Base-by-base conservation (phyloP, 2,113 vertebrate genomes). In the Scatophagus argus region DNA sequence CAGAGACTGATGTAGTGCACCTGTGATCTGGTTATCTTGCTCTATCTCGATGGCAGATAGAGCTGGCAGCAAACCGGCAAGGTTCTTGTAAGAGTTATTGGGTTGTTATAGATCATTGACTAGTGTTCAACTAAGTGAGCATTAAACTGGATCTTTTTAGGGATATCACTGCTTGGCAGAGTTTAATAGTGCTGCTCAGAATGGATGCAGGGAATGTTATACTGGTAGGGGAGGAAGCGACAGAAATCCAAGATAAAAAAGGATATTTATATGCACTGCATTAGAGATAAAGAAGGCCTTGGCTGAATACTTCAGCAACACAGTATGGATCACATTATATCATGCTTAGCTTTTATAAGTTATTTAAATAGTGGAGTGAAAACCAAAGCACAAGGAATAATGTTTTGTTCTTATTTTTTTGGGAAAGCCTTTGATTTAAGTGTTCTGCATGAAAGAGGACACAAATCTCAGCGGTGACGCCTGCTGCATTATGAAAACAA, bases 11-110 rank as follows among this genome's bases (percentile, higher is more conserved):
- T 89, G 87, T 54, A 46, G 80, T 83, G 79, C 86, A 87, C 81
- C 88, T 88, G 81, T 83, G 84, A 91, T 89, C 86, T 84, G 86
- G 84, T 90, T 91, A 87, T 90, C 86, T 79, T 31, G 77, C 47
- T 44, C 55, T 5, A 77, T 88, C 86, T 84, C 4, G 9, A 82
- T 84, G 7, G 6, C 73, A 73, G 84, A 88, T 72, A 38, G 44
- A 77, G 66, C 64, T 69, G 69, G 47, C 62, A 52, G 63, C 52
- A 21, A 59, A 82, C 63, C 54, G 56, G 51, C 11, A 3, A 77
- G 23, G 32, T 65, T 76, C 32, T 73, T 79, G 64, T 62, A 49
- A 49, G 77, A 74, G 76, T 77, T 84, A 59, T 29, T n/a, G 59
- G 55, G 29, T 49, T 78, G 68, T 62, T 79, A 76, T 54, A 68